Base-by-base conservation (phyloP, 2,797 vertebrate species). In the Philypnodon macrostomus region DNA sequence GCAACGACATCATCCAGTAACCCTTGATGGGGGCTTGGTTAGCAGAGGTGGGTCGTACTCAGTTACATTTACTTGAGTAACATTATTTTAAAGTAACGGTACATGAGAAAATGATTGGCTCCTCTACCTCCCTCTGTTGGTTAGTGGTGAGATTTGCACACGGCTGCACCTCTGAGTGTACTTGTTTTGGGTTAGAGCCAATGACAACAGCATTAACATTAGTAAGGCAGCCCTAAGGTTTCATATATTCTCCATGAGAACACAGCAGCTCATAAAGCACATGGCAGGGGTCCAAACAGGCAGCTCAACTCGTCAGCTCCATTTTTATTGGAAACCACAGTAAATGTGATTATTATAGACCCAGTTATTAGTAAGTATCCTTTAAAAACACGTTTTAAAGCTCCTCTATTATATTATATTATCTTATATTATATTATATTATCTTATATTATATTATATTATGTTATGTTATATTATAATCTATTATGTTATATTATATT, bases 331-430 rank as follows among this genome's bases (percentile, higher is more conserved):
- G 27, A 29, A 29, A 29, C 27, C 2, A 2, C 4, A 10, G 9
- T 42, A 21, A 21, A 23, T 8, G 37, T 16, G 23, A 41, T 5
- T 7, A 23, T 27, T 13, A 40, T 14, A 27, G 39, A 26, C 37
- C 27, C 8, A 23, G 3, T 23, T 23, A 23, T 6, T 3, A 3
- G 21, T 6, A 23, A 23, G 40, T 45, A 58, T 63, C 40, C 40
- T n/a, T 45, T 17, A 9, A 51, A 57, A 51, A 45, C 34, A 53
- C 47, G 54, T 64, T 67, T 65, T 47, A 41, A 67, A n/a, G n/a
- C n/a, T n/a, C n/a, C n/a, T n/a, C n/a, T n/a, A n/a, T n/a, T n/a
- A n/a, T n/a, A n/a, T n/a, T n/a, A n/a, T n/a, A n/a, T n/a, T n/a
- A n/a, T n/a, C n/a, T n/a, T n/a, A n/a, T n/a, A n/a, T n/a, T n/a